Conservation (phyloP, 2,888 invertebrate species). For the Dascillus cervinus region DNA sequence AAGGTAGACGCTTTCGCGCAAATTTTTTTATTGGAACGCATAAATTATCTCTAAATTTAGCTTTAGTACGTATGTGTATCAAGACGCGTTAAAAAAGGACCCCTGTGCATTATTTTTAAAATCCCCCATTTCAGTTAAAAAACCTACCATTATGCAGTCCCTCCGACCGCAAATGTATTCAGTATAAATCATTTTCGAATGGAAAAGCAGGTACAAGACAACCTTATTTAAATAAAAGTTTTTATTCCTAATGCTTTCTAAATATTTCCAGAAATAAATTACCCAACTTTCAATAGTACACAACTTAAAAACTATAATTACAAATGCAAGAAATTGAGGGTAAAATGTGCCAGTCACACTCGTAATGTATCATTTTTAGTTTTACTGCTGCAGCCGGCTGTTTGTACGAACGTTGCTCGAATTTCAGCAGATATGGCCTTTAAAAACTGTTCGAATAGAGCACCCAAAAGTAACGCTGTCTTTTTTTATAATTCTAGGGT, state of each 20-base stretch:
- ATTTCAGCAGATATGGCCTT: conserved; percentile 25
- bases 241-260: no score
- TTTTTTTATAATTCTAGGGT: conserved; percentile 28
- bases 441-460: conserved; percentile 19
- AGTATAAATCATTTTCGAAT: conserved; percentile 13
- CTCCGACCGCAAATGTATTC: conserved; percentile 17
- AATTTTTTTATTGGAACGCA: no score
- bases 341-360: conserved; percentile 39
- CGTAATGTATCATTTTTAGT: conserved; percentile 40
- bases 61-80: no score
- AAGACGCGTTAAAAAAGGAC: no score
- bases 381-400: conserved; percentile 36
- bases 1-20: no score
- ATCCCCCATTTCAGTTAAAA: conserved; percentile 10
- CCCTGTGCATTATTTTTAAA: no score
- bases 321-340: conserved; percentile 35
- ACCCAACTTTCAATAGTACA: no score
- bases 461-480: conserved; percentile 6
- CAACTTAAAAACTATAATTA: conserved; percentile 33
- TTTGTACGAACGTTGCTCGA: no score
- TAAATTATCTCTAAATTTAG: no score
- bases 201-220: no score
- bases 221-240: no score
- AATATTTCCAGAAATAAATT: no score
- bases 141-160: conserved; percentile 14